These are phyloP conservation scores for Campylomormyrus numenius DNA, from an alignment of 2,113 vertebrate genomes.

Conservation along the genomic window DNA sequence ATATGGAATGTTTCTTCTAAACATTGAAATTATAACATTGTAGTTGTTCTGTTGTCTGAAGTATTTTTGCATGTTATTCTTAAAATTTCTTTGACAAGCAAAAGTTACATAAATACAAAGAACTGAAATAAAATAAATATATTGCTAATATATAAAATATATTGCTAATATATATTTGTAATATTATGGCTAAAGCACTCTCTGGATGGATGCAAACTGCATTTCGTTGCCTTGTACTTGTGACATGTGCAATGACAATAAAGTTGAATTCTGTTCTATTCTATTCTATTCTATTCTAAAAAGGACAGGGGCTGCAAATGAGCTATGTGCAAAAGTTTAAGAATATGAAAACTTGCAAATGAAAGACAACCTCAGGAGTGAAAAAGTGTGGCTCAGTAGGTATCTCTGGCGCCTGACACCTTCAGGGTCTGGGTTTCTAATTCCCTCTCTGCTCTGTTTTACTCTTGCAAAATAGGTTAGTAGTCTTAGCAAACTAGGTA, in stretches of 20 bases:
- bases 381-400: neutral
- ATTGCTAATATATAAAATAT: too few relatives aligned
- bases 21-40: neutral
- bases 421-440: neutral
- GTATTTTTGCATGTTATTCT: neutral
- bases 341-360: neutral
- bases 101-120: neutral
- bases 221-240: too few relatives aligned
- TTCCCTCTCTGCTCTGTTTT: neutral
- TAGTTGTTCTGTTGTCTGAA: neutral
- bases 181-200: too few relatives aligned
- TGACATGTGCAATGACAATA: too few relatives aligned
- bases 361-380: neutral
- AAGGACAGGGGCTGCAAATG: neutral
- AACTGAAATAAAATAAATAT: neutral
- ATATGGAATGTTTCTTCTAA: neutral
- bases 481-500: neutral
- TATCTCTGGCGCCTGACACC: neutral
- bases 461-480: neutral
- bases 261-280: too few relatives aligned
- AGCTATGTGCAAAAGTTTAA: neutral
- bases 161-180: too few relatives aligned
- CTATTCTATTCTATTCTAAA: neutral
- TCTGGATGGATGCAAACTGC: too few relatives aligned
- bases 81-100: neutral